These are phyloP conservation scores for Thunnus thynnus DNA, from an alignment of 2,113 vertebrate species.

Conservation along the genomic window DNA sequence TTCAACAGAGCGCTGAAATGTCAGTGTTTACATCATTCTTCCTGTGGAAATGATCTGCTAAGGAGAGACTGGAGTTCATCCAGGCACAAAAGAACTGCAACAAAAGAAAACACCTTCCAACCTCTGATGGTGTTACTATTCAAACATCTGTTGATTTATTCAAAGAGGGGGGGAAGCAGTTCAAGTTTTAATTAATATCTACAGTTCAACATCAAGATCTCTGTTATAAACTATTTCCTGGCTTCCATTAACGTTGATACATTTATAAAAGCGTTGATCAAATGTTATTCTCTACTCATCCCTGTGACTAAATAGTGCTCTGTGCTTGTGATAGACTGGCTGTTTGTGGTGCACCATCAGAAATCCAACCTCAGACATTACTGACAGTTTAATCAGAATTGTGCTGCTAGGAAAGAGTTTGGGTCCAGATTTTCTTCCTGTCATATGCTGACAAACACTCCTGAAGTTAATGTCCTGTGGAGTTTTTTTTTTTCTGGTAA, in stretches of 20 bases:
- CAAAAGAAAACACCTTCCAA: not conserved
- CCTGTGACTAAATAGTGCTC: not conserved
- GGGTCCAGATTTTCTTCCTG: not conserved
- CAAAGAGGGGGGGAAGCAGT: not conserved
- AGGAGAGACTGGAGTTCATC: not conserved
- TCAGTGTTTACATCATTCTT: constrained; percentile 8
- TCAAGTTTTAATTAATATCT: constrained; percentile 25
- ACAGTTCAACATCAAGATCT: constrained; percentile 7
- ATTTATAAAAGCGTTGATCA: not conserved
- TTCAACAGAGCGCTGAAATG: not conserved
- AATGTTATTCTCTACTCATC: not conserved
- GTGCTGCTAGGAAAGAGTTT: not conserved
- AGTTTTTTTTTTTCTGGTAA: not conserved
- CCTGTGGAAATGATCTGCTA: not conserved
- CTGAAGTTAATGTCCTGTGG: not conserved
- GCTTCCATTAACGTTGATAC: not conserved
- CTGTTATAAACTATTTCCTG: constrained; percentile 1
- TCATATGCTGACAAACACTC: not conserved
- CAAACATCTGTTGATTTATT: constrained; percentile 6
- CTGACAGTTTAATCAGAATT: not conserved
- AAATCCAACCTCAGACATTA: not conserved
- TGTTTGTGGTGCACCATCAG: not conserved
- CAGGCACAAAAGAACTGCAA: not conserved
- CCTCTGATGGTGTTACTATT: constrained; percentile 3
- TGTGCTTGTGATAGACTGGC: not conserved